Base-by-base conservation (phyloP, 2,888 invertebrate species). In the Sphecodes monilicornis region DNA sequence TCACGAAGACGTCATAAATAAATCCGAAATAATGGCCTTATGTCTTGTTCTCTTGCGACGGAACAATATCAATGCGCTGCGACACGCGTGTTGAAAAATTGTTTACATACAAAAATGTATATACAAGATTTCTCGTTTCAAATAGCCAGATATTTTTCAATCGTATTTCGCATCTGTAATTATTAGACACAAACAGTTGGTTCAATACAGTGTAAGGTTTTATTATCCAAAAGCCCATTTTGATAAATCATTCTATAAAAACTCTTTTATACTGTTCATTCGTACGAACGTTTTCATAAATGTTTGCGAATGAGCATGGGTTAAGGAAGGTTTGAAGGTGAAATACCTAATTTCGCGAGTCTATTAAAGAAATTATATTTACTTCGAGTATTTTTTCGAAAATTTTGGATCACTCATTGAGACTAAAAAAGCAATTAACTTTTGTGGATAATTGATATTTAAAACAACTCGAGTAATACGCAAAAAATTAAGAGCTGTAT, bases 61-160 rank as follows among this genome's bases (percentile, higher is more conserved):
- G n/a, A n/a, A n/a, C n/a, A n/a, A n/a, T n/a, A 29, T 60, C 60
- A 60, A 60, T 29, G 16, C 6, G 60, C 29, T 29, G 16, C 6
- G 6, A 16, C 16, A 16, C 60, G 29, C 16, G 6, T 16, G 16
- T 29, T 29, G 60, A 29, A 60, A 60, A 60, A 60, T 60, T 29
- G 13, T 13, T 6, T 16, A 29, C 3, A 29, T 6, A 60, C 11
- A 29, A 60, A 60, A 29, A 29, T 26, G 13, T 60, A 60, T 6
- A 60, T 29, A 29, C 29, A 60, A 3, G 13, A 60, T 26, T 60
- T 60, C 16, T 16, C 29, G 16, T 60, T 16, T 13, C 29, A 29
- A 60, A 60, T 60, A 60, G 29, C 29, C 60, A 60, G 60, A 29
- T 60, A 60, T 60, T 60, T 26, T 26, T 60, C 16, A 60, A 60